Evolutionary conservation across 2,113 vertebrate genomes (phyloP).

Genomic region (Elanoides forficatus): DNA sequence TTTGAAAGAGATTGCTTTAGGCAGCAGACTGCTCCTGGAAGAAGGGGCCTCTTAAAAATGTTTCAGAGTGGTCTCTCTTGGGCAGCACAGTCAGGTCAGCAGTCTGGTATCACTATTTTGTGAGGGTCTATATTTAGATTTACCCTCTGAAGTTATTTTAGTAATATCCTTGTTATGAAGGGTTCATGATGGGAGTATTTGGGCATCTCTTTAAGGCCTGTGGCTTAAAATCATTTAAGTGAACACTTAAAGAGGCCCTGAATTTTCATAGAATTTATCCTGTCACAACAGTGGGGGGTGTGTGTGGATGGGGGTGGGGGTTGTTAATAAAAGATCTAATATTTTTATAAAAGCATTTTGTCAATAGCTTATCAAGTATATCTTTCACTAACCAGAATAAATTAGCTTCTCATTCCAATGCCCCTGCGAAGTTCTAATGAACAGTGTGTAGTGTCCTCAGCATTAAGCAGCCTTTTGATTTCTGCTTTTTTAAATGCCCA

Average conservation of each 20-base stretch:
- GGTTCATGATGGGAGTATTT: background rate
- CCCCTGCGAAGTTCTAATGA: background rate
- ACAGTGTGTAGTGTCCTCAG: background rate
- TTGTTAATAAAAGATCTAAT: background rate
- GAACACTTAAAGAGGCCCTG: background rate
- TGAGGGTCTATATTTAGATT: background rate
- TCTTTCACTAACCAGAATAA: background rate
- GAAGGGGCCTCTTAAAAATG: background rate
- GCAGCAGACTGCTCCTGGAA: background rate
- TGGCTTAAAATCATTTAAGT: background rate
- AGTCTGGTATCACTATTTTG: background rate
- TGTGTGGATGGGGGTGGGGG: background rate
- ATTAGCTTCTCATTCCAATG: background rate
- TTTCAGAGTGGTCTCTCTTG: background rate
- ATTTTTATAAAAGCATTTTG: background rate
- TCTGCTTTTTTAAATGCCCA: background rate
- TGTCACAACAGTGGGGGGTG: background rate
- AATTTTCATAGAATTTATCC: background rate
- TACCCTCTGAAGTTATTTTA: background rate
- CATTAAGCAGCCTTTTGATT: background rate
- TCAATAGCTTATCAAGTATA: background rate
- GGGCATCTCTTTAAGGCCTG: background rate
- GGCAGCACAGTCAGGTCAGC: background rate
- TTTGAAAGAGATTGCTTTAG: background rate
- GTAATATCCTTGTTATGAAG: background rate